Base-by-base conservation (phyloP, 2,888 invertebrate species). In the Torymus auratus region DNA sequence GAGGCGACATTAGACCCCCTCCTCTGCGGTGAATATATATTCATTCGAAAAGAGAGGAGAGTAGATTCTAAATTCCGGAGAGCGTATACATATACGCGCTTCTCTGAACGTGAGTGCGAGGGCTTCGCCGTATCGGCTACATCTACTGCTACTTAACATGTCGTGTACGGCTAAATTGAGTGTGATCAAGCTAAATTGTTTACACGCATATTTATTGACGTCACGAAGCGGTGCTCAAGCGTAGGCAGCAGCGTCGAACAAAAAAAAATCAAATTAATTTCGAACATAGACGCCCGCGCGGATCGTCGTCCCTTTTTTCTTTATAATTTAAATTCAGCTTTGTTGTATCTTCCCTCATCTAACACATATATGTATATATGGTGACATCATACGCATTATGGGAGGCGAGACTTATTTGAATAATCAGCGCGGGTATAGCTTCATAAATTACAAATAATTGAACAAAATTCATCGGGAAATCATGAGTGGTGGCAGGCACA, bases 171-270 rank as follows among this genome's bases (percentile, higher is more conserved):
- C 65, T 82, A 73, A 82, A 82, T 82, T 82, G 79, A 82, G 82
- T 73, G 73, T 73, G 79, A 82, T 82, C 82, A 56, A 72, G 28
- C 82, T 76, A 79, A 82, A 82, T 82, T 82, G 82, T 82, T 82
- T 82, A 80, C 74, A 61, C 77, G 23, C 75, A 76, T 55, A 78
- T 77, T 77, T 76, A 50, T 60, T 13, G 12, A 14, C 73, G 28
- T 55, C 53, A 67, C 71, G 58, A 14, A 58, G 7, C 41, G 7
- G 41, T 41, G 7, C 41, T 7, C 7, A 1, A 1, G 41, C 7
- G 7, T 41, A 41, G 7, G 7, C 5, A 10, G 41, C 7, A 41
- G 7, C 1, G 7, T 58, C 67, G 52, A 52, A 60, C 52, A 75
- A 71, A 80, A 75, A 75, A 67, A 61, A 75, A 75, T 75, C 71